Evolutionary conservation across 2,888 invertebrate genomes (phyloP).

Genomic region (Pseudococcus viburni): DNA sequence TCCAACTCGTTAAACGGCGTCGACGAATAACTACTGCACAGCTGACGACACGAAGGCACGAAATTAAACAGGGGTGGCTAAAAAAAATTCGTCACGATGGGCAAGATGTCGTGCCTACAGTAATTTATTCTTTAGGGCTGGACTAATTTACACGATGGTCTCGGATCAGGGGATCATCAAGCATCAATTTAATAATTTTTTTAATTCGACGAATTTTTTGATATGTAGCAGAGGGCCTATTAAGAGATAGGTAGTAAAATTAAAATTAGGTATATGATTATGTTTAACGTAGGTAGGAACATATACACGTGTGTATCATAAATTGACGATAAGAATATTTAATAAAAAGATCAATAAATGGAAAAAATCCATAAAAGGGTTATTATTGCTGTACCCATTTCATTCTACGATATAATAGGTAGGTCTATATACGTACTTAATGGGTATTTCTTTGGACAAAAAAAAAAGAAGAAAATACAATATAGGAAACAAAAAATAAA

Average conservation of each 20-base stretch:
- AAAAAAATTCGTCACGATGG: slow-evolving; percentile 4
- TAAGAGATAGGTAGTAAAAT: not conserved
- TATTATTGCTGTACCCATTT: not conserved
- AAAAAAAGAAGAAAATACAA: not conserved
- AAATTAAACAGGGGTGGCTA: slow-evolving; percentile 31
- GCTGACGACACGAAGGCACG: slow-evolving; percentile 43
- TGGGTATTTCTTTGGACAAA: not conserved
- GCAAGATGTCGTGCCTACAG: not conserved
- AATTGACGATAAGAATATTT: slow-evolving; percentile 17
- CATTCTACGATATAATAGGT: not conserved
- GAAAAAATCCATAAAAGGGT: not conserved
- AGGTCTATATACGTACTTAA: not conserved
- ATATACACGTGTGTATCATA: not conserved
- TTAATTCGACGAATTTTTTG: not conserved
- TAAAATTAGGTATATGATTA: slow-evolving; percentile 30
- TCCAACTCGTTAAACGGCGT: slow-evolving; percentile 7
- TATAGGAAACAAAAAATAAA: slow-evolving; percentile 28
- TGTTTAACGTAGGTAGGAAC: slow-evolving; percentile 43
- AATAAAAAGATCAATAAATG: slow-evolving; percentile 10
- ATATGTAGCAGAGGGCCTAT: not conserved
- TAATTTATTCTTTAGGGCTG: not conserved
- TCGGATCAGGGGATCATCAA: no score
- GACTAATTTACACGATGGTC: not conserved
- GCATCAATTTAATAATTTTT: no score
- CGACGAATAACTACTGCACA: not conserved